Percentiles rank a stretch among this genome's conserved stretches.
Conservation (phyloP, 2,797 vertebrate species). For the Helostoma temminkii region DNA sequence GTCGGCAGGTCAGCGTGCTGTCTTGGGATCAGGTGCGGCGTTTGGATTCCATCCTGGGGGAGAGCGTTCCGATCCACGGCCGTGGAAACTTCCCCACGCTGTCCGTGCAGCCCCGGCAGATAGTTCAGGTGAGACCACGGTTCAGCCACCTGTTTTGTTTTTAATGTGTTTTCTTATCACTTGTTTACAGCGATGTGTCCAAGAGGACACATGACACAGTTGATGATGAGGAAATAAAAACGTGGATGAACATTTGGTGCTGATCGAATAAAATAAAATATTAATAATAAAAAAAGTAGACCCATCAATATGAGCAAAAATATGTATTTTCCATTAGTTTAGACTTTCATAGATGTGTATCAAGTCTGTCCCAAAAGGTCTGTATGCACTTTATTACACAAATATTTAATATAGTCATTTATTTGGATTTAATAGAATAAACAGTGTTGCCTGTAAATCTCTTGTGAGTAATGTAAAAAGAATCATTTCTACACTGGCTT, state of each 20-base stretch:
- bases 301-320: too few species aligned
- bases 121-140: conserved; percentile 84
- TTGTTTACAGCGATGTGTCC: not conserved
- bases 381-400: not conserved
- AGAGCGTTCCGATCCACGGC: conserved; percentile 94
- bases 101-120: conserved; percentile 89
- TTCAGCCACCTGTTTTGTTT: rapidly evolving
- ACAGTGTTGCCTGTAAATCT: not conserved
- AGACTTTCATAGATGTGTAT: not conserved
- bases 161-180: not conserved
- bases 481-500: too few species aligned
- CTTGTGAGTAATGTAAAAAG: too few species aligned
- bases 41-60: conserved; percentile 91
- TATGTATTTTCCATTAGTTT: not conserved
- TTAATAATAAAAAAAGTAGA: too few species aligned
- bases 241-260: not conserved
- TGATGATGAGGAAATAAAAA: not conserved
- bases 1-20: conserved; percentile 89
- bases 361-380: not conserved
- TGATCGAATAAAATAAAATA: too few species aligned
- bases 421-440: not conserved
- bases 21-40: conserved; percentile 94
- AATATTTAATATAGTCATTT: not conserved
- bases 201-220: not conserved
- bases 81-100: conserved; percentile 96